phyloP scores from a whole-genome alignment of 2,797 vertebrate genomes.

The Catostomus latipinnis region DNA sequence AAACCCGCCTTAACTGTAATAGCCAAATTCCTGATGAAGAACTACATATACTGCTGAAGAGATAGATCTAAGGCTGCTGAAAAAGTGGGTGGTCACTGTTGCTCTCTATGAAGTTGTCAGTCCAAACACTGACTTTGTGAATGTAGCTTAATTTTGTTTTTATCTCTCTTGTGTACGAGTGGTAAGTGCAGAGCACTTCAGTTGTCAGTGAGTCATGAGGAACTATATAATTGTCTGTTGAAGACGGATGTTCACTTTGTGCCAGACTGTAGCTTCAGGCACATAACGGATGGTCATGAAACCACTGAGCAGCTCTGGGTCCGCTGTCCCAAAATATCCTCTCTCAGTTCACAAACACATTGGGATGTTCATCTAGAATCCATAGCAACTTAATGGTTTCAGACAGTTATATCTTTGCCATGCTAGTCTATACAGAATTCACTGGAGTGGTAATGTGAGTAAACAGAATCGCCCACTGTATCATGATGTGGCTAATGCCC shows the following conservation, averaged over 20 bases:
- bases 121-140: not conserved
- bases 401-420: not conserved
- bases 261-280: conserved; percentile 37
- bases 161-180: conserved; percentile 7
- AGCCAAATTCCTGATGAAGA: no score
- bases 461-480: not conserved
- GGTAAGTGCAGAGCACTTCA: not conserved
- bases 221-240: conserved; percentile 30
- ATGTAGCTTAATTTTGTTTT: conserved; percentile 4
- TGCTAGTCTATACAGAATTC: not conserved
- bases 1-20: no score
- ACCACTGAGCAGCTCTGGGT: conserved; percentile 10
- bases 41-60: no score
- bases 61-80: no score
- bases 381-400: conserved; percentile 1
- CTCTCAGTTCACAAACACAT: not conserved
- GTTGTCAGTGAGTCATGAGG: conserved; percentile 18
- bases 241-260: conserved; percentile 24
- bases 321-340: conserved; percentile 2
- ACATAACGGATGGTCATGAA: conserved; percentile 16
- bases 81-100: no score
- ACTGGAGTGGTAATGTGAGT: not conserved
- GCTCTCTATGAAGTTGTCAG: not conserved
- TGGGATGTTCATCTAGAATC: conserved; percentile 7
- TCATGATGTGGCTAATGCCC: not conserved